Percentiles rank a stretch among this genome's conserved stretches.
phyloP scores from a whole-genome alignment of 2,797 vertebrate species.

The Octomys mimax region DNA sequence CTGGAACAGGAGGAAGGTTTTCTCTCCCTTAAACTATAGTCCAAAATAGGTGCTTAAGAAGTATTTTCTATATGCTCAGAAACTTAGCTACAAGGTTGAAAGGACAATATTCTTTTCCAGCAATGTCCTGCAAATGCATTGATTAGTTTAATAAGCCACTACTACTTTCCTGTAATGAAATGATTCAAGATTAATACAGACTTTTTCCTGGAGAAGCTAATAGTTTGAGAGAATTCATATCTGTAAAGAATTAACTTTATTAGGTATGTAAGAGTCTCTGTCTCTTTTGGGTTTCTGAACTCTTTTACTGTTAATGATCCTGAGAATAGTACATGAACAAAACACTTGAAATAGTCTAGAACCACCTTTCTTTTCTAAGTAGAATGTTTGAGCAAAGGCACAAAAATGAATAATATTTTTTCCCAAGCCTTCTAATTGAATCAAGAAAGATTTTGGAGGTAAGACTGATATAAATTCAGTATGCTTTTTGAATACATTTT shows the following conservation, averaged over 20 bases:
- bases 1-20: not conserved
- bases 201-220: not conserved
- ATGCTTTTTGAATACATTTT: constrained; percentile 35
- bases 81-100: not conserved
- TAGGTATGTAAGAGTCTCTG: not conserved
- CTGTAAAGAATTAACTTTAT: constrained; percentile 53
- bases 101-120: not conserved
- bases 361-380: constrained; percentile 4
- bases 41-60: not conserved
- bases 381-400: constrained; percentile 40
- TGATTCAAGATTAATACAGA: constrained; percentile 41
- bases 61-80: not conserved
- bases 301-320: constrained; percentile 55
- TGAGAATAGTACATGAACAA: constrained; percentile 54
- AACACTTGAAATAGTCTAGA: constrained; percentile 58
- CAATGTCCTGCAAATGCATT: not conserved
- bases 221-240: constrained; percentile 4
- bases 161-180: not conserved
- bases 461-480: constrained; percentile 30
- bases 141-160: constrained; percentile 54
- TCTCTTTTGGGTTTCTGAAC: constrained; percentile 13
- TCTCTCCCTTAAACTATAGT: not conserved
- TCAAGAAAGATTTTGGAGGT: constrained; percentile 6
- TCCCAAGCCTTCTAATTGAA: not conserved
- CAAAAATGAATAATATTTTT: constrained; percentile 22